These are phyloP conservation scores for Sorex maritimensis DNA, from an alignment of 2,797 vertebrate species.

Conservation along the genomic window DNA sequence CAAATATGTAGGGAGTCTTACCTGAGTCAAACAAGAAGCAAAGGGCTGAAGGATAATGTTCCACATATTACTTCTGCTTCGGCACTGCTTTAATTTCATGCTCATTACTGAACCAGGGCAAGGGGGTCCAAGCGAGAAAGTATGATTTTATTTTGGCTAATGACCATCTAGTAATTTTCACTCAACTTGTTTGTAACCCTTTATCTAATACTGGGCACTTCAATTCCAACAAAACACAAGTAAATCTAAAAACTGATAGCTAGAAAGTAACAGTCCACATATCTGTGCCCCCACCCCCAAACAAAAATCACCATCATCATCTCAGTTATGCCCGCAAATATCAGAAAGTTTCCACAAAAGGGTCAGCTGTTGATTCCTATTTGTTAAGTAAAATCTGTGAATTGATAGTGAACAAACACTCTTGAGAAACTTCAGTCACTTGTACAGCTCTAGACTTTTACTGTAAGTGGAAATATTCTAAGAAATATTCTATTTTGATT, in stretches of 20 bases:
- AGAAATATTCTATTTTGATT: constrained; percentile 28
- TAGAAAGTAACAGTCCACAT: constrained; percentile 46
- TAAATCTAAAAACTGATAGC: not conserved
- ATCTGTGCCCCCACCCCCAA: not conserved
- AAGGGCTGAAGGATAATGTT: not conserved
- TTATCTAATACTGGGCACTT: constrained; percentile 9
- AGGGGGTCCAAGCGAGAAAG: constrained; percentile 40
- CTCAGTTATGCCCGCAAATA: constrained; percentile 22
- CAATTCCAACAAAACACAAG: constrained; percentile 54
- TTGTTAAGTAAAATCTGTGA: constrained; percentile 23
- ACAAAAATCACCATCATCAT: not conserved
- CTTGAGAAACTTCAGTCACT: constrained; percentile 24
- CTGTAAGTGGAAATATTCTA: constrained; percentile 14
- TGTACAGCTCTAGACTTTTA: constrained; percentile 40
- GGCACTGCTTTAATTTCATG: constrained; percentile 29
- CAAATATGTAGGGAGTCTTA: too few species aligned
- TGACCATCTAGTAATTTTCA: constrained; percentile 17
- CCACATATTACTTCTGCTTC: not conserved
- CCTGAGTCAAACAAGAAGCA: constrained; percentile 17
- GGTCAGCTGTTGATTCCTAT: not conserved
- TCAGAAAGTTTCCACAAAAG: not conserved
- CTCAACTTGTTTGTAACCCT: constrained; percentile 30
- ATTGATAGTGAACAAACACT: not conserved
- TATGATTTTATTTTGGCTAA: constrained; percentile 44
- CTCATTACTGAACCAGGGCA: not conserved